Base-by-base conservation (phyloP, 2,797 vertebrate species). In the Coranthus polyacanthus region DNA sequence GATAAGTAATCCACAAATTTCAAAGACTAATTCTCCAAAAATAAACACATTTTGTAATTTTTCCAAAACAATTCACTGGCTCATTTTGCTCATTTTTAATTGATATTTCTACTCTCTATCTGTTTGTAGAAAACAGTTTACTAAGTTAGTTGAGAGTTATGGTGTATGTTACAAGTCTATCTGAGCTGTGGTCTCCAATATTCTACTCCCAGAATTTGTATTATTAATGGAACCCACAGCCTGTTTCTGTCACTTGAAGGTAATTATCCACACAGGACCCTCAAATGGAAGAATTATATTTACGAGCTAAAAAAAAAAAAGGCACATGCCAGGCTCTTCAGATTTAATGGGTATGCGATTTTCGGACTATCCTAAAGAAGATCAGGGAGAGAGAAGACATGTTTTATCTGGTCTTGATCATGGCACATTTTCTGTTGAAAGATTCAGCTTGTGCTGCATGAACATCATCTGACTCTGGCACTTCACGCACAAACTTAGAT, bases 401-500 rank as follows among this genome's bases (percentile, higher is more conserved):
- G 51, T 69, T 80, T 83, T 29, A 67, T 80, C 70, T 63, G 20
- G 45, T 76, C 72, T 84, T 72, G 71, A 84, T 84, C 71, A 42
- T 50, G 42, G 68, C 62, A 79, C 66, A 49, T 68, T 79, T 74
- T 44, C 72, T 63, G 54, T 62, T 76, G 16, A 72, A 78, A 81
- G 70, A 76, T 56, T 56, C 41, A 67, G 72, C 54, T 50, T 59
- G 26, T 21, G 7, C 55, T 22, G 61, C 68, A 17, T 26, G 52
- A 72, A 36, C 74, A 68, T 75, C 83, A 42, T 82, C 72, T 49
- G 64, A 78, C 68, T 86, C 57, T 64, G 65, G 75, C 70, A 72
- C 56, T 71, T 72, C 45, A 71, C 67, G 66, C 77, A 64, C 78
- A 82, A 81, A 83, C 79, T 69, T 0, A 52, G 71, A 87, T 90